A percentile compares a stretch with the other conserved stretches of the same genome.
phyloP scores from a whole-genome alignment of 1,140 invertebrate species.

The Nebria ingens region DNA sequence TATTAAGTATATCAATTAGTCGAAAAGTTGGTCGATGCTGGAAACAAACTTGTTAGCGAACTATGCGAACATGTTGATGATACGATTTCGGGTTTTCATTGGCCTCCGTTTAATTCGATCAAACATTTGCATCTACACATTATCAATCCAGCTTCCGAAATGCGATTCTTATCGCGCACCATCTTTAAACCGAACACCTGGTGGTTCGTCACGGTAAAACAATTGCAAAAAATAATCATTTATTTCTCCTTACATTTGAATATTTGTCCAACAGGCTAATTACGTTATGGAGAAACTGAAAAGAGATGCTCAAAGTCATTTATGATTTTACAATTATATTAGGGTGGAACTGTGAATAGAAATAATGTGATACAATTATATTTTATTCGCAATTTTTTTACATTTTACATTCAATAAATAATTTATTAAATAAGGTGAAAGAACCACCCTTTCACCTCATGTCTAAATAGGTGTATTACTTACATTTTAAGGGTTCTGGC shows the following conservation, averaged over 20 bases:
- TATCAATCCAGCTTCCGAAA: slow-evolving; percentile 67
- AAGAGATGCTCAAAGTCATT: not conserved
- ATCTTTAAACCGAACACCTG: slow-evolving; percentile 65
- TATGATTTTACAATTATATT: not conserved
- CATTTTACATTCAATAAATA: not conserved
- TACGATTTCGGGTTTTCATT: slow-evolving; percentile 74
- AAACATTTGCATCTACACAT: slow-evolving; percentile 79
- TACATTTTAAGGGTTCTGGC: too few relatives aligned
- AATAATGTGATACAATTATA: not conserved
- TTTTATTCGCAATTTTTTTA: not conserved
- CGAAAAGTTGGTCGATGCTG: slow-evolving; percentile 47
- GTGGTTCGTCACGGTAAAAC: slow-evolving; percentile 74
- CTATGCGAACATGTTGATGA: slow-evolving; percentile 42
- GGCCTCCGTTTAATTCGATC: slow-evolving; percentile 80
- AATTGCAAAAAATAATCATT: not conserved
- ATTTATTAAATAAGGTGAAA: not conserved
- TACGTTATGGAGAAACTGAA: not conserved
- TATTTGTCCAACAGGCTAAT: slow-evolving; percentile 1
- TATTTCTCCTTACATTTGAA: too few relatives aligned
- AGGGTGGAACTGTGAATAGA: too few relatives aligned
- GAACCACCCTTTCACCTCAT: not conserved
- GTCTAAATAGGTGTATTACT: not conserved
- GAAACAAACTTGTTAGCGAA: slow-evolving; percentile 42
- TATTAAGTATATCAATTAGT: slow-evolving; percentile 33
- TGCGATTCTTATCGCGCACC: slow-evolving; percentile 53